Evolutionary conservation across 2,888 invertebrate species (phyloP).

Genomic region (Acheta domesticus): DNA sequence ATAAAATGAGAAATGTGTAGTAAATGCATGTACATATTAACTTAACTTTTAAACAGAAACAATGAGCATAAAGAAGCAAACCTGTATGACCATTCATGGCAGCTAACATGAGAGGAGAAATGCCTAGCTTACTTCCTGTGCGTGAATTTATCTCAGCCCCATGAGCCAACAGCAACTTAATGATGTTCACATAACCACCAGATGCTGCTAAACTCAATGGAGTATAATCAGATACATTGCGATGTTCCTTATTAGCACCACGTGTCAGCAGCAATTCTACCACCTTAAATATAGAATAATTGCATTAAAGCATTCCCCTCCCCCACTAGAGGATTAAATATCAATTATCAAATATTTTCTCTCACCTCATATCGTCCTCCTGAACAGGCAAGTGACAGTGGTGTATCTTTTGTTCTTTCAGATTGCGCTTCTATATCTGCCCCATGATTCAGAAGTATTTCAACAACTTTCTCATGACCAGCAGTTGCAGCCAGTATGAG

Average conservation of each 20-base stretch:
- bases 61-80: conserved; percentile 38
- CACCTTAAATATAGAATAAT: conserved; percentile 52
- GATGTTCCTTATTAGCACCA: conserved; percentile 94
- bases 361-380: conserved; percentile 88
- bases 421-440: conserved; percentile 99
- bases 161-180: conserved; percentile 84
- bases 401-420: conserved; percentile 98
- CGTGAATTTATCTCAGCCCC: conserved; percentile 98
- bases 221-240: conserved; percentile 98
- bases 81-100: conserved; percentile 96
- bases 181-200: conserved; percentile 97
- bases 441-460: conserved; percentile 85
- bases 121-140: conserved; percentile 94
- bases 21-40: conserved; percentile 18
- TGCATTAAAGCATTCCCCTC: neutral
- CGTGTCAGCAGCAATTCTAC: conserved; percentile 85
- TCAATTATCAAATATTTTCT: too few species aligned
- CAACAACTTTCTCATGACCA: conserved; percentile 88
- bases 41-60: neutral
- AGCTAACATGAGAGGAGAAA: conserved; percentile 97
- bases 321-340: too few species aligned
- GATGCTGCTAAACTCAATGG: conserved; percentile 98
- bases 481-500: conserved; percentile 96
- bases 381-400: conserved; percentile 93
- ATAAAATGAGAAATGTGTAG: neutral